phyloP scores from a whole-genome alignment of 1,140 invertebrate genomes.

The Apis florea region DNA sequence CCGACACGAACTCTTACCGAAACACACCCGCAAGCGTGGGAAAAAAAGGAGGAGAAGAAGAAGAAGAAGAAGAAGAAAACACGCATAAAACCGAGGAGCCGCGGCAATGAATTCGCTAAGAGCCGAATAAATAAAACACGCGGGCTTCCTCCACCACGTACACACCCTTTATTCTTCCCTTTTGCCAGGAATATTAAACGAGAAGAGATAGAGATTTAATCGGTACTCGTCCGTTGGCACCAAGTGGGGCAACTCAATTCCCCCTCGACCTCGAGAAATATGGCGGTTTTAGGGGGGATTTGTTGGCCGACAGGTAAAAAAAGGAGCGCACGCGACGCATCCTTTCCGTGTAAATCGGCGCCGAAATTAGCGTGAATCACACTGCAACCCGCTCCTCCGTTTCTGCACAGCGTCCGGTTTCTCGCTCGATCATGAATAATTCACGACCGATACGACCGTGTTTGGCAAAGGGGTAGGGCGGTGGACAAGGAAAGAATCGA shows the following conservation, averaged over 20 bases:
- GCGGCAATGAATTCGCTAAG: constrained; percentile 19
- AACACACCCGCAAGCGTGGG: too few relatives aligned
- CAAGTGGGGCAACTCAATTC: not conserved
- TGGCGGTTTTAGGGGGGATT: not conserved
- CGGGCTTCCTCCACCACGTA: not conserved
- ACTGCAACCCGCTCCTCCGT: constrained; percentile 37
- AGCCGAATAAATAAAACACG: constrained; percentile 8
- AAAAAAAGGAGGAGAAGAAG: not conserved
- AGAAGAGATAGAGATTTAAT: not conserved
- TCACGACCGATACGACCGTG: constrained; percentile 62
- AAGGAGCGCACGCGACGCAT: constrained; percentile 55
- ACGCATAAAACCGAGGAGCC: constrained; percentile 6
- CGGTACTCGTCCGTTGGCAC: constrained; percentile 1
- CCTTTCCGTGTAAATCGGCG: constrained; percentile 54
- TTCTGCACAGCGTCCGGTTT: constrained; percentile 60
- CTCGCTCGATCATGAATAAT: constrained; percentile 65
- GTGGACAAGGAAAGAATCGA: not conserved
- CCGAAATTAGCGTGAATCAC: constrained; percentile 68
- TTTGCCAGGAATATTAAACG: not conserved
- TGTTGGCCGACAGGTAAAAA: constrained; percentile 40
- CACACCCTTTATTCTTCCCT: not conserved
- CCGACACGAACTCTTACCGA: too few relatives aligned
- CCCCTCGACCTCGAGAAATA: not conserved
- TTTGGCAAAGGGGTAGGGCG: constrained; percentile 53
- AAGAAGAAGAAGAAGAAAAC: too few relatives aligned